Conservation (phyloP, 2,797 vertebrate species). For the Gymnodraco acuticeps region DNA sequence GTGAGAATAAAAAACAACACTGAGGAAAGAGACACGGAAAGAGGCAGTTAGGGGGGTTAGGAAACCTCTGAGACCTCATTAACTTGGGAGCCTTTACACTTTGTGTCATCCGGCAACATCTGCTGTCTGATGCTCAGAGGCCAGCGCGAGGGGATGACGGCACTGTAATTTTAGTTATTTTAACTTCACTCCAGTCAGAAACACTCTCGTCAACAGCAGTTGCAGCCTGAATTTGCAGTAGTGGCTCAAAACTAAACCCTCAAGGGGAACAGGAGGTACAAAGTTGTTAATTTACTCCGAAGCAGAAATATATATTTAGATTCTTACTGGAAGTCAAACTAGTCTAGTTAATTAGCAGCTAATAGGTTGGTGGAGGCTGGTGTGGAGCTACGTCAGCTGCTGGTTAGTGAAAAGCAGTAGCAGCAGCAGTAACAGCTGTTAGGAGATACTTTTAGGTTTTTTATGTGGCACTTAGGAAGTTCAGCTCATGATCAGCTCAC, state of each 20-base stretch:
- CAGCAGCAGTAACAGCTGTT: conserved; percentile 8
- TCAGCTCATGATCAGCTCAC: conserved; percentile 22
- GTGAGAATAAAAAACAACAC: conserved; percentile 17
- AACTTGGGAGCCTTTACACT: conserved; percentile 80
- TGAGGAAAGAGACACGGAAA: conserved; percentile 27
- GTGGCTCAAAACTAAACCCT: conserved; percentile 18
- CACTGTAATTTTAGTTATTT: conserved; percentile 25
- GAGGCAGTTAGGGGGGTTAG: conserved; percentile 64
- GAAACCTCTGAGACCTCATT: conserved; percentile 89
- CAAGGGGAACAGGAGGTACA: not conserved
- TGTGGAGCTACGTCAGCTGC: not conserved
- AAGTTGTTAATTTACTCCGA: not conserved
- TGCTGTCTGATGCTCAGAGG: conserved; percentile 66
- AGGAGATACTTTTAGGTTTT: conserved; percentile 9
- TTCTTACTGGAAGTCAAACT: not conserved
- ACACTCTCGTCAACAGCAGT: conserved; percentile 13
- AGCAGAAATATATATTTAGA: not conserved
- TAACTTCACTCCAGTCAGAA: conserved; percentile 25
- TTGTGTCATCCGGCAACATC: conserved; percentile 68
- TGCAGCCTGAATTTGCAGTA: conserved; percentile 4
- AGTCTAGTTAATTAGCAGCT: not conserved
- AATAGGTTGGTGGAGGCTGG: not conserved
- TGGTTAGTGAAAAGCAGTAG: not conserved
- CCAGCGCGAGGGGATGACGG: conserved; percentile 35
- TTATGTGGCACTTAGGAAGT: conserved; percentile 21